Evolutionary conservation across 1,140 invertebrate species (phyloP).

Genomic region (Latrodectus geometricus): DNA sequence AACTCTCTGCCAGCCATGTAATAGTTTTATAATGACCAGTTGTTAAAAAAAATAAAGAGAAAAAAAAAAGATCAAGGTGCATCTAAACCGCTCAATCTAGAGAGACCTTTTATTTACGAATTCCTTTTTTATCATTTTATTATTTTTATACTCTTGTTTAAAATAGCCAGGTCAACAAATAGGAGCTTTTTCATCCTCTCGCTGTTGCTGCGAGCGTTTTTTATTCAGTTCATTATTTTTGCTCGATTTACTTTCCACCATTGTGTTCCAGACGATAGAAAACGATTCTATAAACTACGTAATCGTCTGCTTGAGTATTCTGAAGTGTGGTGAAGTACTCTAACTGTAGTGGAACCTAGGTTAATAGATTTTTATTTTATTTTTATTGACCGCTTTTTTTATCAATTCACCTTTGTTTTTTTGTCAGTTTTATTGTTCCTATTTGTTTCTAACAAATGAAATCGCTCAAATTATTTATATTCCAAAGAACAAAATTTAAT

Average conservation of each 20-base stretch:
- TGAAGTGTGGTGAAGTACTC: constrained; percentile 43
- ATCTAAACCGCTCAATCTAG: background rate
- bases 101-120: background rate
- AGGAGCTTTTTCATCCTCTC: background rate
- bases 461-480: no score
- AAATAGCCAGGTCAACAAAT: constrained; percentile 46
- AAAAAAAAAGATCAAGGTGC: background rate
- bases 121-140: background rate
- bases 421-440: background rate
- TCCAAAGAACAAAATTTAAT: no score
- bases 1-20: constrained; percentile 41
- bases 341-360: constrained; percentile 23
- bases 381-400: constrained; percentile 19
- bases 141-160: constrained; percentile 47
- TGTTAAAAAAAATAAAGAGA: constrained; percentile 31
- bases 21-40: constrained; percentile 59
- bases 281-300: constrained; percentile 43
- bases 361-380: constrained; percentile 54
- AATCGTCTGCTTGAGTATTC: constrained; percentile 47
- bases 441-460: background rate
- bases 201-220: background rate
- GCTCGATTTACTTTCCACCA: constrained; percentile 12
- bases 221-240: constrained; percentile 6
- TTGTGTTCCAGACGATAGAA: constrained; percentile 25
- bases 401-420: background rate